Base-by-base conservation (phyloP, 2,113 vertebrate species). In the Myrmecobius fasciatus region DNA sequence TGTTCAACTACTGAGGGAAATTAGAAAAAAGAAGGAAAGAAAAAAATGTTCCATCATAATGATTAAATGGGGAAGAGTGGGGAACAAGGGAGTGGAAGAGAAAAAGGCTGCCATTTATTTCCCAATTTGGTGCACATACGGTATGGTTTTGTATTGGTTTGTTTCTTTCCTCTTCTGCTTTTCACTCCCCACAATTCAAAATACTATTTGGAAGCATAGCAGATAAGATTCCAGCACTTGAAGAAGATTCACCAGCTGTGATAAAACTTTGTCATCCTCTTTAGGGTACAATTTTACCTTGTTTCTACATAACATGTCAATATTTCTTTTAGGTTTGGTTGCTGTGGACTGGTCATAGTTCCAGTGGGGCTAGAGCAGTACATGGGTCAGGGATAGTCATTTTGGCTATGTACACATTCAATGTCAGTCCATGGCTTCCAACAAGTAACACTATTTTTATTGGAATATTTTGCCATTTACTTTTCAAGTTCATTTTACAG, bases 331-430 rank as follows among this genome's bases (percentile, higher is more conserved):
- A 98, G 90, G 98, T 99, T 99, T 99, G 99, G 99, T 98, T 99
- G 99, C 98, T 99, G 99, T 99, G 99, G 99, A 99, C 99, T 99
- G 99, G 99, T 99, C 99, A 98, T 99, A 99, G 99, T 99, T 99
- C 98, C 98, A 98, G 98, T 98, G 98, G 99, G 99, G 99, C 99
- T 99, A 98, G 98, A 99, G 99, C 99, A 99, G 99, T 99, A 99
- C 99, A 97, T 99, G 99, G 99, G 99, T 99, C 98, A 98, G 99
- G 99, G 99, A 99, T 99, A 99, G 99, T 99, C 99, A 99, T 99
- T 99, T 99, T 99, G 99, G 99, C 99, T 99, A 99, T 99, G 99
- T 99, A 99, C 99, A 99, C 99, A 99, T 99, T 99, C 99, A 99
- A 99, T 99, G 99, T 99, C 99, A 99, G 99, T 99, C 99, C 99